Conservation (phyloP, 1,140 invertebrate genomes). For the Drosophila orosa region DNA sequence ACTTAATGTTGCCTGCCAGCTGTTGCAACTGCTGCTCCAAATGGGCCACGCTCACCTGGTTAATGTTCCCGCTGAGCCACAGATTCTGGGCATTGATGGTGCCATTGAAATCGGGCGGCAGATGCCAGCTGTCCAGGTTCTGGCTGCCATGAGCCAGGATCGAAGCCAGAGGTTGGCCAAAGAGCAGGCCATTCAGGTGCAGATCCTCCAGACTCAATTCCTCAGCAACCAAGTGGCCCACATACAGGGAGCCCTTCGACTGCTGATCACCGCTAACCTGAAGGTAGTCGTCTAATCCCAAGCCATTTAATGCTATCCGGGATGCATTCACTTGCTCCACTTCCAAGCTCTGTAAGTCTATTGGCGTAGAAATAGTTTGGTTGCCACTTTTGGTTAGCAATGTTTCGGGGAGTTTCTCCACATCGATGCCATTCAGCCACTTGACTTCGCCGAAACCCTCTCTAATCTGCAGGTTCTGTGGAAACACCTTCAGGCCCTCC, state of each 20-base stretch:
- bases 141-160: constrained; percentile 60
- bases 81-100: constrained; percentile 81
- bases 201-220: constrained; percentile 44
- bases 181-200: constrained; percentile 59
- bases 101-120: constrained; percentile 66
- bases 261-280: constrained; percentile 33
- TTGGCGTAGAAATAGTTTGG: constrained; percentile 73
- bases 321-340: constrained; percentile 30
- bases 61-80: constrained; percentile 66
- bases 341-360: constrained; percentile 47
- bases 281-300: constrained; percentile 40
- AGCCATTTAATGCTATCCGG: constrained; percentile 36
- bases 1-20: constrained; percentile 77
- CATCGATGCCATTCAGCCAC: constrained; percentile 82
- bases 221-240: constrained; percentile 31
- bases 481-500: constrained; percentile 57
- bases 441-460: constrained; percentile 77
- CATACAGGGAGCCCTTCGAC: constrained; percentile 38
- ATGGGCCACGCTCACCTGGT: constrained; percentile 47
- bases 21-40: constrained; percentile 72
- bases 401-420: constrained; percentile 73
- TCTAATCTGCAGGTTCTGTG: constrained; percentile 65
- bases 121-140: constrained; percentile 40
- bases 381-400: constrained; percentile 82
- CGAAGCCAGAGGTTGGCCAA: constrained; percentile 38